A percentile compares a stretch with the other conserved stretches of the same genome.
phyloP scores from a whole-genome alignment of 2,797 vertebrate species.

The Darevskia nairensis region DNA sequence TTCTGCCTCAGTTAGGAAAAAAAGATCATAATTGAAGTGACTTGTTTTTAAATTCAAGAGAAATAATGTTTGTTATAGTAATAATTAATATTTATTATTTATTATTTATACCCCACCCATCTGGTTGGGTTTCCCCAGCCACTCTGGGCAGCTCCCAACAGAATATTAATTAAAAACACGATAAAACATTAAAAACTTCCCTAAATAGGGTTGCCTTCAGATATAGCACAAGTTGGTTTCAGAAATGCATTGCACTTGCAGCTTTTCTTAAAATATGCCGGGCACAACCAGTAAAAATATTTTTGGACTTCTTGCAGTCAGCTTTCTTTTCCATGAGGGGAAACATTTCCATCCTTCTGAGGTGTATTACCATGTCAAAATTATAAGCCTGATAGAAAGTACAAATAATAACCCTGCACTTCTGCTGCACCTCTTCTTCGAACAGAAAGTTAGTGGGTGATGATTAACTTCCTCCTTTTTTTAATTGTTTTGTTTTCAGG shows the following conservation, averaged over 20 bases:
- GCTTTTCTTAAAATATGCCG: neutral
- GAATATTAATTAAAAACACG: too few species aligned
- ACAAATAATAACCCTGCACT: neutral
- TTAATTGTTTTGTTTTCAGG: conserved; percentile 77
- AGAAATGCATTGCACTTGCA: neutral
- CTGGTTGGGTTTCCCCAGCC: too few species aligned
- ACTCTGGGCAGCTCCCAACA: too few species aligned
- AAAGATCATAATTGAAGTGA: neutral
- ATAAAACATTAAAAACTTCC: too few species aligned
- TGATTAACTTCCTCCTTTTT: conserved; percentile 36
- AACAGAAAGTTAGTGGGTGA: conserved; percentile 14
- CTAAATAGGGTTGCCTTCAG: too few species aligned
- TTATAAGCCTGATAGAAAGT: neutral
- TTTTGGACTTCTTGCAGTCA: neutral
- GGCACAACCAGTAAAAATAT: neutral
- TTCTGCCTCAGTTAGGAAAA: neutral
- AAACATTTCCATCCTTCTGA: neutral
- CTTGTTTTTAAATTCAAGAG: neutral
- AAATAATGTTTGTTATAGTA: neutral
- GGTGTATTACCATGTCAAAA: neutral
- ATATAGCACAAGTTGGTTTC: neutral
- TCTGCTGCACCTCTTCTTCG: neutral
- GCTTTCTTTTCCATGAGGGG: neutral
- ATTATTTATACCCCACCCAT: too few species aligned
- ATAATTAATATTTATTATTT: too few species aligned